Conservation (phyloP, 1,140 invertebrate species). For the Drosophila obscura region DNA sequence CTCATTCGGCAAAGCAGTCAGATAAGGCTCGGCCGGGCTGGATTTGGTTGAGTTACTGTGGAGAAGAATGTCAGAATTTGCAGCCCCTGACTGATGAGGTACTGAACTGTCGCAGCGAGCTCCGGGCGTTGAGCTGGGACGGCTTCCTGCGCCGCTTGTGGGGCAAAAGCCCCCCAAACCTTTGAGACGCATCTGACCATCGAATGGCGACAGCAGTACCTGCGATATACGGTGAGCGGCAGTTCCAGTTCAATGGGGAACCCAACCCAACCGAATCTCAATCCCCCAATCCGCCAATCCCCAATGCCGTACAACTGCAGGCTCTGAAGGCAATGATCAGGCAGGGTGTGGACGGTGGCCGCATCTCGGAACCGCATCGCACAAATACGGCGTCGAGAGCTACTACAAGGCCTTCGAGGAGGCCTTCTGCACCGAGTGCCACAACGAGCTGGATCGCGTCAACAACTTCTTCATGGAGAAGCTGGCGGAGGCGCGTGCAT, state of each 20-base stretch:
- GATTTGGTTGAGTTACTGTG: not conserved
- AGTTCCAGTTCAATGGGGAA: not conserved
- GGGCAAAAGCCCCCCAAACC: slow-evolving; percentile 35
- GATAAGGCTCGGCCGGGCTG: not conserved
- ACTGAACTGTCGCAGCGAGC: slow-evolving; percentile 24
- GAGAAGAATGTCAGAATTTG: slow-evolving; percentile 69
- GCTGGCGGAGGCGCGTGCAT: slow-evolving; percentile 96
- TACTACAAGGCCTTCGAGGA: slow-evolving; percentile 97
- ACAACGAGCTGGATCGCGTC: slow-evolving; percentile 96
- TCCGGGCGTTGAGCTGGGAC: slow-evolving; percentile 24
- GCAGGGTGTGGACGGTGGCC: slow-evolving; percentile 53
- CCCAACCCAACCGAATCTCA: too few species aligned
- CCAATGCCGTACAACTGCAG: slow-evolving; percentile 19
- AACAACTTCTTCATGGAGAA: slow-evolving; percentile 99
- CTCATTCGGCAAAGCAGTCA: too few species aligned
- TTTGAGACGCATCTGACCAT: slow-evolving; percentile 73
- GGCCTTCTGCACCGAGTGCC: slow-evolving; percentile 95
- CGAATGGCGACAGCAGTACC: slow-evolving; percentile 79
- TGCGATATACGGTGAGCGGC: slow-evolving; percentile 68
- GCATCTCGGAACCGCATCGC: not conserved
- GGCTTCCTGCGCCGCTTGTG: slow-evolving; percentile 28
- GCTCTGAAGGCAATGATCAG: slow-evolving; percentile 64
- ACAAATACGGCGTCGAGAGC: not conserved
- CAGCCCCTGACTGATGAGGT: slow-evolving; percentile 27
- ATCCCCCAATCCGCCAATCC: not conserved